These are phyloP conservation scores for Falco biarmicus DNA, from an alignment of 2,797 vertebrate genomes.

Conservation along the genomic window DNA sequence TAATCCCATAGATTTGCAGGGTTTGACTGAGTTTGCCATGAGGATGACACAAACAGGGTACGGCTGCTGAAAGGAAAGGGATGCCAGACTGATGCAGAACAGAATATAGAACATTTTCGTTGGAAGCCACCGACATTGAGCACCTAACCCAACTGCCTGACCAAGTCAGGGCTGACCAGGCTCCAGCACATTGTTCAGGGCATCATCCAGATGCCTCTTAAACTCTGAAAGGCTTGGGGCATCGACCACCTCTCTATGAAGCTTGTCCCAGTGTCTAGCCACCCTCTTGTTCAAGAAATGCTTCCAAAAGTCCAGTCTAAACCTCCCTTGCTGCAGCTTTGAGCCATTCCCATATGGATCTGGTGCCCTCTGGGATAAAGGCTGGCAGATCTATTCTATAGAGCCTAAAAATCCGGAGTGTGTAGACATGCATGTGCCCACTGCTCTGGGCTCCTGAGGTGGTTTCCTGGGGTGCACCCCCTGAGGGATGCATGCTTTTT, in stretches of 20 bases:
- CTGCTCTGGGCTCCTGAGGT: neutral
- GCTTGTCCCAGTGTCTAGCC: neutral
- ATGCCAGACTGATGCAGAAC: accelerated
- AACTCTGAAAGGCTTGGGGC: no score
- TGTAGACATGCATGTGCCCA: neutral
- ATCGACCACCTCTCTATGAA: no score
- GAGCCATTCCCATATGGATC: accelerated
- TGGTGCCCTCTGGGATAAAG: no score
- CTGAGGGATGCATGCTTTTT: neutral
- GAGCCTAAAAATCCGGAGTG: neutral
- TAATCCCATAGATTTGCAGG: neutral
- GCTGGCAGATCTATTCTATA: neutral
- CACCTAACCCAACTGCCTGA: neutral
- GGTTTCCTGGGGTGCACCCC: neutral
- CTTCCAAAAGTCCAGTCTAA: neutral
- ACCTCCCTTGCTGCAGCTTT: neutral
- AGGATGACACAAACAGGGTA: neutral
- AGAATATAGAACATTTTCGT: neutral
- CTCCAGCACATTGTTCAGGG: accelerated
- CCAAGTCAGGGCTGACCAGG: no score
- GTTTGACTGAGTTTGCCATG: neutral
- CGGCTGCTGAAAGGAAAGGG: no score
- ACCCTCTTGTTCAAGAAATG: neutral
- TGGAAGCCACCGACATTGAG: accelerated
- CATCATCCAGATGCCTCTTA: neutral